Conservation (phyloP, 1,140 invertebrate genomes). For the Tigriopus japonicus region DNA sequence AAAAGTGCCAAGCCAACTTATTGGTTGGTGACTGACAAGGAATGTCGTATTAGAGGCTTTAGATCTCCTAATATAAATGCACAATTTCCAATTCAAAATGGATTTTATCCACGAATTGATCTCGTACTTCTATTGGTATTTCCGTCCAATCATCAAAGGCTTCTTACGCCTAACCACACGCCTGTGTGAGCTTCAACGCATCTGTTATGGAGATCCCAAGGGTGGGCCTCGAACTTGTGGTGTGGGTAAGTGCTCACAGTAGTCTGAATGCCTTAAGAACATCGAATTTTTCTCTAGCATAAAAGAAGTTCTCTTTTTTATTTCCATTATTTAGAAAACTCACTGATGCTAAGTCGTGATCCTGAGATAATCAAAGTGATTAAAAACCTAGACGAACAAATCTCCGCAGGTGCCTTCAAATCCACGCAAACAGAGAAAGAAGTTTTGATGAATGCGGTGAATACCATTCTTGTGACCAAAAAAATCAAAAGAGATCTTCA, state of each 20-base stretch:
- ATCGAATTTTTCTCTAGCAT: background rate
- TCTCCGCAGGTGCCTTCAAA: slow-evolving; percentile 1
- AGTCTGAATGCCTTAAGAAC: background rate
- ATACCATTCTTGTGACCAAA: slow-evolving; percentile 49
- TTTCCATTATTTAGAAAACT: slow-evolving; percentile 21
- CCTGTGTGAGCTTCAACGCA: slow-evolving; percentile 73
- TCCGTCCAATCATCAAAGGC: slow-evolving; percentile 46
- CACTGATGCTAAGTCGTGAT: slow-evolving; percentile 16
- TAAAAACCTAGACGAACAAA: no score
- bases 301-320: background rate
- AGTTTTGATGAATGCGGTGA: slow-evolving; percentile 38
- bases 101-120: background rate
- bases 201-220: slow-evolving; percentile 58
- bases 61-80: no score
- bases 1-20: no score
- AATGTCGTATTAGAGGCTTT: no score
- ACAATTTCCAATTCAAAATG: background rate
- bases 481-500: slow-evolving; percentile 58
- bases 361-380: background rate
- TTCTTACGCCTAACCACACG: slow-evolving; percentile 60
- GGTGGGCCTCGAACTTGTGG: slow-evolving; percentile 46
- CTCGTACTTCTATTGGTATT: background rate
- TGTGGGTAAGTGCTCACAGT: slow-evolving; percentile 40
- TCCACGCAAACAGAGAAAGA: slow-evolving; percentile 11
- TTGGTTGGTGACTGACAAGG: no score